Evolutionary conservation across 2,113 vertebrate genomes (phyloP), one percentile per base, ranked within the genome.

Genomic region (Melanerpes formicivorus): DNA sequence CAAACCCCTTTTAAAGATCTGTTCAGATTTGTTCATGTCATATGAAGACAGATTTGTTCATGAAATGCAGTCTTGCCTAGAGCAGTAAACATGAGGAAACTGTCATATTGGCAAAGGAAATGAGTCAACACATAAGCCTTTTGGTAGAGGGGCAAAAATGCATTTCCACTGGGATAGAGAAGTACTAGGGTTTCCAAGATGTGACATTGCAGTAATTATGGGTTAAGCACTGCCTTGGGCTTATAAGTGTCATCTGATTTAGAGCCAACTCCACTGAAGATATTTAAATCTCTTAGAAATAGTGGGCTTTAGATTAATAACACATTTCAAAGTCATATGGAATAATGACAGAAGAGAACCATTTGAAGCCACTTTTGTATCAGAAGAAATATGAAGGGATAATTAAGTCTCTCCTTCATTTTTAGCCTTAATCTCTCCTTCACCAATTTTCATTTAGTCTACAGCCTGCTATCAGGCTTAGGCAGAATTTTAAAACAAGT

Each of bases 181-280:
- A 97, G 94, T 97, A 97, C 98, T 98, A 98, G 97, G 97, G 96
- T 99, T 99, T 98, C 98, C 97, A 97, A 98, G 97, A 96, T 96
- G 97, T 98, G 98, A 98, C 98, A 98, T 55, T 96, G 97, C 96
- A 97, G 97, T 98, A 99, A 99, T 99, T 98, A 98, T 86, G 95
- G 99, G 99, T 99, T 99, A 99, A 99, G 98, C 98, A 99, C 98
- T 97, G 98, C 98, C 98, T 97, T 97, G 98, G 98, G 98, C 98
- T 97, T 97, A 87, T 93, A 97, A 97, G 97, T 98, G 97, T 97
- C 97, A 98, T 97, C 95, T 96, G 97, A 97, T 97, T 98, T 98
- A 98, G 97, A 97, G 96, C 96, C 97, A 97, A 97, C 97, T 95
- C 93, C 91, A 89, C 95, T 94, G 90, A 97, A 98, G 96, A 97